Conservation (phyloP, 2,113 vertebrate species). For the Tonatia bakeri region DNA sequence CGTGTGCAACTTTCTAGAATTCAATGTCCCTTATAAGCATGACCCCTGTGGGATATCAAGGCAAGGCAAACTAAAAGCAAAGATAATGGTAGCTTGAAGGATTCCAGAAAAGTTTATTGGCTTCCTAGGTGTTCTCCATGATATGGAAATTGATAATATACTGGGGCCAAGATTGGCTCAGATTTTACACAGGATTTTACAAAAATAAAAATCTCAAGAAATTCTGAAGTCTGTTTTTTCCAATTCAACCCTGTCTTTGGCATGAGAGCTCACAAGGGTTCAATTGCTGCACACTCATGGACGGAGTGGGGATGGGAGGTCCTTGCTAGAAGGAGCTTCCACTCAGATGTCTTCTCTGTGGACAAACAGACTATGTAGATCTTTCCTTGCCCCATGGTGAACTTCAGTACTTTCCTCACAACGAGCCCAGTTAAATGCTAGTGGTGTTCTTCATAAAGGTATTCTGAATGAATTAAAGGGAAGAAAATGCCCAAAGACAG, state of each 20-base stretch:
- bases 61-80: neutral
- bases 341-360: neutral
- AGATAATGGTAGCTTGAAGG: neutral
- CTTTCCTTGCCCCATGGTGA: fast-evolving
- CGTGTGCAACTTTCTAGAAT: neutral
- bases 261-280: neutral
- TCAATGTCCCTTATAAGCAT: neutral
- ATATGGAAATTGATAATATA: neutral
- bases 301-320: neutral
- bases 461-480: neutral
- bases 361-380: neutral
- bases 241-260: neutral
- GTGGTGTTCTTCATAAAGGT: neutral
- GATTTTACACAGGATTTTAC: neutral
- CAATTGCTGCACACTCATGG: fast-evolving
- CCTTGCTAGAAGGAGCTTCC: neutral
- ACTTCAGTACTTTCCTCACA: neutral
- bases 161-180: neutral
- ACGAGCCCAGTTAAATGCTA: neutral
- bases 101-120: neutral
- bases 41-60: neutral
- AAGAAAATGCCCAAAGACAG: neutral
- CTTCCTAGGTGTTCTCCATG: neutral
- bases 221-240: neutral
- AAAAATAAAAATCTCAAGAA: neutral